Percentiles rank a stretch among this genome's conserved stretches.
phyloP scores from a whole-genome alignment of 2,797 vertebrate genomes.

The Heterohyrax brucei region DNA sequence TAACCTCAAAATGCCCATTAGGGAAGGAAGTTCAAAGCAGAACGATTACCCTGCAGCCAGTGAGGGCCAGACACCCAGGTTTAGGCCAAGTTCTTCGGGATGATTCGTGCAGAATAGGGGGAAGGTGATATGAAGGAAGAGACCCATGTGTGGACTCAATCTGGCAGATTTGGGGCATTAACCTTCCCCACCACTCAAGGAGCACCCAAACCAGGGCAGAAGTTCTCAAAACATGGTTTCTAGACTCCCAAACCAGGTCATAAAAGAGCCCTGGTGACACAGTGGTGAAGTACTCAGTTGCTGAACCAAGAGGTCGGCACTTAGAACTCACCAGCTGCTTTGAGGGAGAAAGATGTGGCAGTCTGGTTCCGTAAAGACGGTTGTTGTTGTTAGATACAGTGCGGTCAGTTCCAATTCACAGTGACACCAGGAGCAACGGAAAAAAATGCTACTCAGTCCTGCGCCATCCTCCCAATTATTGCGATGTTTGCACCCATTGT shows the following conservation, averaged over 20 bases:
- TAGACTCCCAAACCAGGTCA: background rate
- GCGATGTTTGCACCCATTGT: no score
- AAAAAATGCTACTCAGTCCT: no score
- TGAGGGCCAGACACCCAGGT: background rate
- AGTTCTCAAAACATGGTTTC: background rate
- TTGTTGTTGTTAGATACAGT: no score
- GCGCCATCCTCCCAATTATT: no score
- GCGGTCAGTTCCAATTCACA: no score
- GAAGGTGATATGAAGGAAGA: background rate
- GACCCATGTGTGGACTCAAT: fast-evolving
- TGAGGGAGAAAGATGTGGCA: background rate
- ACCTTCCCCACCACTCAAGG: background rate
- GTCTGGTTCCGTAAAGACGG: background rate
- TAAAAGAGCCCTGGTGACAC: background rate
- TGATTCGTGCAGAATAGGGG: background rate
- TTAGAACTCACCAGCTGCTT: background rate
- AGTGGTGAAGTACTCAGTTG: background rate
- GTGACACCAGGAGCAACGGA: no score
- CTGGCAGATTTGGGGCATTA: background rate
- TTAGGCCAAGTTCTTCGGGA: conserved; percentile 14
- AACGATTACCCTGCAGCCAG: background rate
- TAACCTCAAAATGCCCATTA: conserved; percentile 11
- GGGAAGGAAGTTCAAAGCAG: background rate
- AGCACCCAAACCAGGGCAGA: background rate
- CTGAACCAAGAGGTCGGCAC: background rate